Percentiles rank a stretch among this genome's conserved stretches.
These are phyloP conservation scores for Caenorhabditis panamensis DNA, from an alignment of 2,888 invertebrate species.

Conservation along the genomic window DNA sequence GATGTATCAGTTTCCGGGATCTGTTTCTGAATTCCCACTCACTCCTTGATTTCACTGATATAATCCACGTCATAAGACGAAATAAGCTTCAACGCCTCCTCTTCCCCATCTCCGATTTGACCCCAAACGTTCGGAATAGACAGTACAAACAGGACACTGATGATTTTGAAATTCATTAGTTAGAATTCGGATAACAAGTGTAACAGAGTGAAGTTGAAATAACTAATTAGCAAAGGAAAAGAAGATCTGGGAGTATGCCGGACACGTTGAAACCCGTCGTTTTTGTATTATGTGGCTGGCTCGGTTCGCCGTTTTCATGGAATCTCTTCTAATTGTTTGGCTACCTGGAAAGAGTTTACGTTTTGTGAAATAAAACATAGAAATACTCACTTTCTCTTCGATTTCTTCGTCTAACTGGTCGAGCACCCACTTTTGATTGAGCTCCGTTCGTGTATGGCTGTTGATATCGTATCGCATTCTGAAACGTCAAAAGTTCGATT, in stretches of 20 bases:
- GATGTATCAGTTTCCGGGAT: too few species aligned
- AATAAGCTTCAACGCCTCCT: conserved; percentile 28
- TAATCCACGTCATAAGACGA: conserved; percentile 41
- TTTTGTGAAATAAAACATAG: not conserved
- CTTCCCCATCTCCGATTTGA: conserved; percentile 35
- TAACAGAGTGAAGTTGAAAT: not conserved
- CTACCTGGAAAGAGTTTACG: conserved; percentile 32
- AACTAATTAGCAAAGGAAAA: not conserved
- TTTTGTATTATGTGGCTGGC: too few species aligned
- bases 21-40: not conserved
- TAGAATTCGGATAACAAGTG: too few species aligned
- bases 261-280: conserved; percentile 26
- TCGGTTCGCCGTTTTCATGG: not conserved
- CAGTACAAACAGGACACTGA: not conserved
- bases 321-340: conserved; percentile 21
- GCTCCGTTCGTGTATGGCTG: conserved; percentile 31
- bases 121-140: not conserved
- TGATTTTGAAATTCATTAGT: conserved; percentile 8
- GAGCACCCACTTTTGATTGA: conserved; percentile 30
- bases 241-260: not conserved
- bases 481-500: conserved; percentile 1
- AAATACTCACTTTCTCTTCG: conserved; percentile 18
- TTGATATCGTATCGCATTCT: conserved; percentile 47
- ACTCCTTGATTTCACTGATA: conserved; percentile 52
- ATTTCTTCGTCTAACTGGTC: conserved; percentile 18